phyloP scores from a whole-genome alignment of 2,888 invertebrate genomes.

The Rotaria sp. region DNA sequence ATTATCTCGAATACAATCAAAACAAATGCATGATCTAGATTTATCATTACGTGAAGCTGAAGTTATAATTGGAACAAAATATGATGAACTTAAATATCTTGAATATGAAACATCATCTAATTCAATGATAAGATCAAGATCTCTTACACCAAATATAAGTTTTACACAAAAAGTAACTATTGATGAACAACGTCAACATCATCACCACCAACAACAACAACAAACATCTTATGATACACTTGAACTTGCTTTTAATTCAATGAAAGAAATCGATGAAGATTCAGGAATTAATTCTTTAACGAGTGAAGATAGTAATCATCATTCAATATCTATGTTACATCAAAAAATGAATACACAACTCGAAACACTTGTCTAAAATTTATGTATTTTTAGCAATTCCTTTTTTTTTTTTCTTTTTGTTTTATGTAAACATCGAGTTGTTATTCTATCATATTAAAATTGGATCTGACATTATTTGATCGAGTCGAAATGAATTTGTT shows the following conservation, averaged over 20 bases:
- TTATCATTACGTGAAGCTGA: conserved; percentile 10
- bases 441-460: neutral
- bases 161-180: neutral
- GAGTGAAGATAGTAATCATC: conserved; percentile 24
- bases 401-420: neutral
- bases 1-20: conserved; percentile 19
- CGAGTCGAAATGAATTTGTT: no score
- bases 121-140: neutral
- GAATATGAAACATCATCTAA: conserved; percentile 28
- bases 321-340: neutral
- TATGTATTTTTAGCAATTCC: neutral
- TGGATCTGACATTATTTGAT: neutral
- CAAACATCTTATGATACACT: neutral
- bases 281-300: conserved; percentile 26
- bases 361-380: neutral
- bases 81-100: conserved; percentile 6
- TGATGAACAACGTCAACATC: neutral
- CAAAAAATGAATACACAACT: neutral
- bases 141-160: neutral
- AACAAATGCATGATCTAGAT: conserved; percentile 31
- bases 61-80: neutral
- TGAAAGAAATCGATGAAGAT: conserved; percentile 15
- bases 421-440: neutral
- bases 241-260: neutral
- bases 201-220: neutral